Conservation (phyloP, 2,797 vertebrate species). For the Bradypus variegatus region DNA sequence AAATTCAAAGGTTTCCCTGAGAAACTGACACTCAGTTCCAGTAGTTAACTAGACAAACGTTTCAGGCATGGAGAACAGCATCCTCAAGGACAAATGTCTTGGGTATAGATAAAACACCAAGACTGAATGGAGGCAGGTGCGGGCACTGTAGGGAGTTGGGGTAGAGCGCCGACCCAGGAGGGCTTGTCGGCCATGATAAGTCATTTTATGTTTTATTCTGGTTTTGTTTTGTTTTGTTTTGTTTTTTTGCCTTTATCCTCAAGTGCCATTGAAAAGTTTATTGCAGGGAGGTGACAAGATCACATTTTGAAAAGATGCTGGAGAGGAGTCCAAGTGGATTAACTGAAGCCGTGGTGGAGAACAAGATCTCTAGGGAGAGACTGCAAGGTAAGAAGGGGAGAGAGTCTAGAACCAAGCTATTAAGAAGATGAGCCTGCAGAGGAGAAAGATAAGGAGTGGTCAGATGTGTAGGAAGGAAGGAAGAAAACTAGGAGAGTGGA, state of each 20-base stretch:
- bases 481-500: neutral
- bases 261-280: neutral
- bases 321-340: neutral
- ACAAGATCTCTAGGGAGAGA: neutral
- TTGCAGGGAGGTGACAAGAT: neutral
- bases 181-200: neutral
- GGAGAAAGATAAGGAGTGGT: neutral
- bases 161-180: slow-evolving; percentile 4
- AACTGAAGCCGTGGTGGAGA: neutral
- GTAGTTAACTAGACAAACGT: neutral
- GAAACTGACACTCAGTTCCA: too few relatives aligned
- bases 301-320: slow-evolving; percentile 11
- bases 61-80: neutral
- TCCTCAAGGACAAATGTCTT: neutral
- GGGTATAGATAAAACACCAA: neutral
- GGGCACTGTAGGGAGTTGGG: neutral
- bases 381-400: slow-evolving; percentile 3
- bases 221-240: too few relatives aligned
- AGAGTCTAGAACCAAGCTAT: neutral
- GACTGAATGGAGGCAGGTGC: neutral
- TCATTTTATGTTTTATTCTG: neutral
- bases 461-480: neutral
- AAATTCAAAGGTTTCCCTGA: neutral
- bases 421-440: neutral
- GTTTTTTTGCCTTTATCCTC: neutral